Conservation (phyloP, 2,113 vertebrate genomes). For the Leptocoma aspasia region DNA sequence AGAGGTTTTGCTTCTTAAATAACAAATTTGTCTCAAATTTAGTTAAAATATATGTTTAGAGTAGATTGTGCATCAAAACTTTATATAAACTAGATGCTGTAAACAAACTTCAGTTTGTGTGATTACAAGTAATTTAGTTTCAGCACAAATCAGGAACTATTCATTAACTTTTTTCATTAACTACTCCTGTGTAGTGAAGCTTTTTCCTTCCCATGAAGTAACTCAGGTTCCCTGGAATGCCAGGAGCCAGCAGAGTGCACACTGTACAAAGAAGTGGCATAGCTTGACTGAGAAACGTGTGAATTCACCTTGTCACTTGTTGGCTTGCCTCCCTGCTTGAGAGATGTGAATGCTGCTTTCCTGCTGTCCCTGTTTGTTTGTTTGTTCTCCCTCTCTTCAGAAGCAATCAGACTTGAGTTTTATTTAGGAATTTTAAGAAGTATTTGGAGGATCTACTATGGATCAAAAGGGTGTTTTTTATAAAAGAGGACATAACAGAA, state of each 20-base stretch:
- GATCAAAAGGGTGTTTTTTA: not conserved
- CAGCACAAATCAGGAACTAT: not conserved
- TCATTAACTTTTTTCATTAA: not conserved
- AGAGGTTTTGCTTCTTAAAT: not conserved
- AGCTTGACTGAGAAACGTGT: not conserved
- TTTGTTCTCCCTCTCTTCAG: not conserved
- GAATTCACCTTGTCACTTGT: not conserved
- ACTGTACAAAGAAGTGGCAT: not conserved
- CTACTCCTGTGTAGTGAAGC: not conserved
- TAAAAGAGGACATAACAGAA: not conserved
- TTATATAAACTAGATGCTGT: not conserved
- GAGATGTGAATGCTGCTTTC: not conserved
- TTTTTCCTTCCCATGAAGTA: not conserved
- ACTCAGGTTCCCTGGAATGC: not conserved
- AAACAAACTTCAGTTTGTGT: not conserved
- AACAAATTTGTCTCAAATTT: not conserved
- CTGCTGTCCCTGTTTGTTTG: not conserved
- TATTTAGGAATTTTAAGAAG: not conserved
- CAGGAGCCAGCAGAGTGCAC: not conserved
- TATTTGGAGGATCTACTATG: not conserved
- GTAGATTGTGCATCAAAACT: not conserved
- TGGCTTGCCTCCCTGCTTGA: not conserved
- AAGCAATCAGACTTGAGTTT: not conserved
- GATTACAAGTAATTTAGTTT: not conserved
- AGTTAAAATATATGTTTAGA: not conserved